phyloP scores from a whole-genome alignment of 23 tunicate genomes.

The Phallusia fumigata region DNA sequence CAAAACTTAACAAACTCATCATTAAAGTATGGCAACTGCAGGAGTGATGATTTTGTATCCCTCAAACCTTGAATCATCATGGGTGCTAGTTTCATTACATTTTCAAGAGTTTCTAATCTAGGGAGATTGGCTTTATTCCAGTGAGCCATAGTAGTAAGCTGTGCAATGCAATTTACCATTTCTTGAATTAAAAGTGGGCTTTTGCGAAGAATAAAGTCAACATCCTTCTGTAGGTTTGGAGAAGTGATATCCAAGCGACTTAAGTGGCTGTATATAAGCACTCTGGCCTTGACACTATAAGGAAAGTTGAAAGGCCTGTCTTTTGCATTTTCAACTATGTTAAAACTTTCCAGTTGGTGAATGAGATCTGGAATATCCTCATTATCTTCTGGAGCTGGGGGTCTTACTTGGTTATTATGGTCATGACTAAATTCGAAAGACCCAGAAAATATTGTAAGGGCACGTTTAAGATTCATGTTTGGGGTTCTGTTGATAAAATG shows the following conservation, averaged over 20 bases:
- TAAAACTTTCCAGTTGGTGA: constrained; percentile 39
- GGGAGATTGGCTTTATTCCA: constrained; percentile 66
- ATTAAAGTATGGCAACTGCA: constrained; percentile 92
- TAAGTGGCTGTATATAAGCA: constrained; percentile 75
- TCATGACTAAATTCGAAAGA: constrained; percentile 92
- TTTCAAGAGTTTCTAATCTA: constrained; percentile 78
- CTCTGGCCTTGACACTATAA: constrained; percentile 90
- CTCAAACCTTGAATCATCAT: constrained; percentile 92
- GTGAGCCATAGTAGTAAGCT: constrained; percentile 79
- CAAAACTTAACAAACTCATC: constrained; percentile 89
- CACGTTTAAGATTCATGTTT: constrained; percentile 90
- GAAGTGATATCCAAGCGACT: constrained; percentile 56
- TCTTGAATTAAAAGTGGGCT: constrained; percentile 79
- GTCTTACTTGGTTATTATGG: constrained; percentile 78
- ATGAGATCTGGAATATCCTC: constrained; percentile 88
- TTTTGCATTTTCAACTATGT: constrained; percentile 54
- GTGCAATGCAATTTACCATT: constrained; percentile 83
- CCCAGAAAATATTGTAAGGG: constrained; percentile 79
- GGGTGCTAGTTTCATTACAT: constrained; percentile 86
- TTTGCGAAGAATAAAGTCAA: constrained; percentile 77
- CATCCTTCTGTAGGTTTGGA: constrained; percentile 39
- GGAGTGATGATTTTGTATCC: constrained; percentile 76
- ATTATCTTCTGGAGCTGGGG: constrained; percentile 80
- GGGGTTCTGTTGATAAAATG: constrained; percentile 90
- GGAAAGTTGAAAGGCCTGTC: constrained; percentile 89